These are phyloP conservation scores for Grammomys dolichurus DNA, from an alignment of 2,113 vertebrate species.

Conservation along the genomic window DNA sequence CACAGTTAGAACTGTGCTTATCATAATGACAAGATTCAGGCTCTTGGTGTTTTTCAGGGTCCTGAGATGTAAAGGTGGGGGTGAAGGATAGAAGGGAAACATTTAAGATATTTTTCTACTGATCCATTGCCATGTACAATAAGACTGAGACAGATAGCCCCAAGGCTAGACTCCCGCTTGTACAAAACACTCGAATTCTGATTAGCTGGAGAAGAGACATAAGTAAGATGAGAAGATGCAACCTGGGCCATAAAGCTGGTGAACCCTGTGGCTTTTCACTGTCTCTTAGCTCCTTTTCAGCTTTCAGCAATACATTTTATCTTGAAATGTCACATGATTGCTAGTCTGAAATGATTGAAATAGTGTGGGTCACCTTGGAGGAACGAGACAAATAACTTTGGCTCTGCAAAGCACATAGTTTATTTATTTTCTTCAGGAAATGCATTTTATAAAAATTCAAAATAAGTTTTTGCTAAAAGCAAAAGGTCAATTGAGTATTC, in stretches of 20 bases:
- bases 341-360: conserved; percentile 30
- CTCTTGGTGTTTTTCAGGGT: background rate
- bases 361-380: background rate
- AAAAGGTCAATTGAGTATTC: conserved; percentile 49
- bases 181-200: background rate
- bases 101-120: background rate
- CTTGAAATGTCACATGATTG: background rate
- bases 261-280: background rate
- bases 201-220: background rate
- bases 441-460: background rate
- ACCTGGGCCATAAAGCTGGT: background rate
- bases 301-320: conserved; percentile 31
- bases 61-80: background rate
- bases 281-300: background rate
- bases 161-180: background rate
- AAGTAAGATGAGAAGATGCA: background rate
- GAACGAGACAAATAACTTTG: conserved; percentile 11
- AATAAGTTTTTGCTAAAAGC: conserved; percentile 52
- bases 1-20: background rate
- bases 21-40: background rate
- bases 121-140: background rate
- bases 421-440: conserved; percentile 38
- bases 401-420: background rate
- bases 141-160: background rate
- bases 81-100: background rate